Base-by-base conservation (phyloP, 1,140 invertebrate genomes). In the Rhopalosiphum padi region DNA sequence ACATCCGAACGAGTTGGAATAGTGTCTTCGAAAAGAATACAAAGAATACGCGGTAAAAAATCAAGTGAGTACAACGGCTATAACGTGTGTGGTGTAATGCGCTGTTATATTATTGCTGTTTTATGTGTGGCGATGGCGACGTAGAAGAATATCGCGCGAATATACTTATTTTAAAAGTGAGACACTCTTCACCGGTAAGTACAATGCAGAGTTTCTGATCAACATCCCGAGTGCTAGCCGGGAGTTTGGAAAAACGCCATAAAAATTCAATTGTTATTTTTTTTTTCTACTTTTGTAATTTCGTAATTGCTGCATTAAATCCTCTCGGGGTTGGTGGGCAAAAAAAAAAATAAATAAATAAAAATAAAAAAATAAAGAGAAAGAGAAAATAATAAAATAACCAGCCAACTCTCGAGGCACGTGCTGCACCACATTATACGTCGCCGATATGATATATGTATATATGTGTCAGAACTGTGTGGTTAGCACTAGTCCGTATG, bases 201-300 rank as follows among this genome's bases (percentile, higher is more conserved):
- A 68, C 4, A 18, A 18, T 5, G 60, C 60, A 22, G 30, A 68
- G 60, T 68, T 68, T n/a, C 60, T 68, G 60, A n/a, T 68, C 15
- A 68, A 68, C 60, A 68, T n/a, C 60, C 60, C 11, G 60, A 68
- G 60, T 68, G 60, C 60, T n/a, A n/a, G 60, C 60, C 30, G 37
- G 11, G 15, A 68, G 30, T 68, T 68, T 68, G 60, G 60, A 68
- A 68, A 68, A 68, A 68, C 60, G 60, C 60, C 60, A 68, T 68
- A 18, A 68, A 68, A 68, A 68, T 68, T 68, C 60, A 68, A 68
- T 68, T 68, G n/a, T 68, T 68, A 68, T 68, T 68, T 68, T 68
- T 60, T 60, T 46, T 60, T 68, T 60, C 25, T 30, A 68, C 30
- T 68, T 68, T 68, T 68, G 60, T 68, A 68, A 68, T 68, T 68